Base-by-base conservation (phyloP, 2,888 invertebrate species). In the Drosophila neutralis region DNA sequence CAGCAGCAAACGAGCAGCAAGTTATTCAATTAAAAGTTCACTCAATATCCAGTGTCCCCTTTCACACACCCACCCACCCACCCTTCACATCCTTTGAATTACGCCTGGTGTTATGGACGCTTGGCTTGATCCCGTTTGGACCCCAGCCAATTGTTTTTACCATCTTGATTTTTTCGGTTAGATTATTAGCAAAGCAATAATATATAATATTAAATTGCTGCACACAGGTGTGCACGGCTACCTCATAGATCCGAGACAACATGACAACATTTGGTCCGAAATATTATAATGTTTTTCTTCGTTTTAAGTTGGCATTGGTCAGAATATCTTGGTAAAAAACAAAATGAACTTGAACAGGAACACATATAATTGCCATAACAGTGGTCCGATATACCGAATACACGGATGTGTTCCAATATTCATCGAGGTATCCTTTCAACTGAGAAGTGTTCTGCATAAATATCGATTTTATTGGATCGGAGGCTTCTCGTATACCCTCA, bases 1-100 rank as follows among this genome's bases (percentile, higher is more conserved):
- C 70, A 70, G 73, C 83, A 66, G 80, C 77, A 80, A 83, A 86
- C 84, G 84, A 74, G 83, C 78, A 78, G 83, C 86, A 78, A 90
- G 77, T 86, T 87, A 90, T 87, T 87, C 88, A 87, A 87, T 89
- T 87, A 87, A 87, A 87, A 89, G 79, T 87, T 86, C 85, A 68
- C 62, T 73, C 73, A 84, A 78, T 89, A 73, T 68, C 70, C 73
- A 56, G 64, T 68, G 69, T 70, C 49, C 31, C 57, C 18, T 21
- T 27, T 18, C 10, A 24, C 40, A n/a, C 36, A 2, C 27, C 27
- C 4, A 24, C 40, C 27, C 36, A 2, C 27, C 27, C 4, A 4
- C 45, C 11, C 51, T 31, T n/a, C 21, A 13, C 53, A 48, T 57
- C 42, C 49, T 31, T 61, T 38, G 36, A 53, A 11, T 57, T 52